Conservation (phyloP, 2,113 vertebrate genomes). For the Notechis scutatus region DNA sequence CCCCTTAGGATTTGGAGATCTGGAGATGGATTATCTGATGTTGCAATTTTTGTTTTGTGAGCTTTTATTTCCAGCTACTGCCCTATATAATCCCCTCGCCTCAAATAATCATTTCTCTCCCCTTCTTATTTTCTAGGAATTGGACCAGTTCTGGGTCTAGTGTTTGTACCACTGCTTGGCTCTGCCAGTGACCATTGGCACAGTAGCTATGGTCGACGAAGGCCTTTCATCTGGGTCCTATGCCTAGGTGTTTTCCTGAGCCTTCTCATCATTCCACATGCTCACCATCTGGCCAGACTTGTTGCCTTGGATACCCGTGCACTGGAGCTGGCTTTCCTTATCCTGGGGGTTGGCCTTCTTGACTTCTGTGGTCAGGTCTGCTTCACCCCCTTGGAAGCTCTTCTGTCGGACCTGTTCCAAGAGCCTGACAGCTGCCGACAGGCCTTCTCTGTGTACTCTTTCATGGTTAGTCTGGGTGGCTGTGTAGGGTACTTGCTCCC, state of each 20-base stretch:
- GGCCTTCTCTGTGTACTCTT: constrained; percentile 81
- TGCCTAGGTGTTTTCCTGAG: constrained; percentile 80
- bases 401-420: constrained; percentile 83
- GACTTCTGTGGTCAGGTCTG: constrained; percentile 87
- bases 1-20: background rate
- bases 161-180: constrained; percentile 79
- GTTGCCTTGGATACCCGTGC: constrained; percentile 59
- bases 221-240: constrained; percentile 85
- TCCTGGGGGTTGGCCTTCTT: constrained; percentile 75
- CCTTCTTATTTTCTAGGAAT: constrained; percentile 66
- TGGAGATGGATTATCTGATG: background rate
- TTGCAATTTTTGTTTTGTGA: background rate
- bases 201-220: constrained; percentile 79
- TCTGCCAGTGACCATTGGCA: constrained; percentile 81
- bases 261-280: constrained; percentile 78
- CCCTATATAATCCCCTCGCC: background rate
- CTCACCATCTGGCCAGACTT: constrained; percentile 67
- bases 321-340: constrained; percentile 76
- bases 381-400: constrained; percentile 82
- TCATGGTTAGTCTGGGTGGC: constrained; percentile 86
- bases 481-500: constrained; percentile 84
- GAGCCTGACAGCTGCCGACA: constrained; percentile 76
- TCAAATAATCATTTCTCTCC: background rate
- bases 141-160: constrained; percentile 79
- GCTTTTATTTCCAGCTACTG: background rate